Base-by-base conservation (phyloP, 1,140 invertebrate genomes). In the Portunus trituberculatus region DNA sequence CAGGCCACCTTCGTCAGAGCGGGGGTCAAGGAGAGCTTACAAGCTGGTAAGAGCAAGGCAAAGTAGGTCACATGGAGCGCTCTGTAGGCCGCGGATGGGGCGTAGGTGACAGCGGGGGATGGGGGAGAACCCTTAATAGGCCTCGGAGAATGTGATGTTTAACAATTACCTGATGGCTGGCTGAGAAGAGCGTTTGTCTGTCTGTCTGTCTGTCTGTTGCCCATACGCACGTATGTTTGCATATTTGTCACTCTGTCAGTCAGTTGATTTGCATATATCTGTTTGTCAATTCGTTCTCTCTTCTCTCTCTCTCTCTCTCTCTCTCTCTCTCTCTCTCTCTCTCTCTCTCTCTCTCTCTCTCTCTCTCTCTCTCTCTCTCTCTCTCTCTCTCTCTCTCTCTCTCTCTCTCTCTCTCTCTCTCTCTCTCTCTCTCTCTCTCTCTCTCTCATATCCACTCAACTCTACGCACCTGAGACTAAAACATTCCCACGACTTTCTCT, bases 341-440 rank as follows among this genome's bases (percentile, higher is more conserved):
- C 25, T n/a, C 25, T 76, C 67, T 76, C 67, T 76, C 67, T 76
- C 67, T 76, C 67, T 76, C 67, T 76, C 67, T 76, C 67, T 76
- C 67, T 76, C 67, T 76, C 67, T 76, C 67, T 76, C 67, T 76
- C 67, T 76, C 67, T 76, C 67, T 76, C 67, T 76, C 67, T 76
- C 67, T 76, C 67, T 76, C 67, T 76, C 67, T 76, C 67, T 76
- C 67, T 76, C 67, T 76, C 67, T 76, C 67, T 76, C 67, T 76
- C 67, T 76, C 67, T 76, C 67, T n/a, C 67, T n/a, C 67, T n/a
- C 67, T n/a, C 67, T n/a, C 67, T 7, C 1, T 7, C 4, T 20
- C 67, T 76, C 67, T 76, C 67, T 76, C 67, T 76, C 67, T 76
- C 67, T 76, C 67, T n/a, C 67, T n/a, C 67, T n/a, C 67, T n/a